Evolutionary conservation across 2,888 invertebrate genomes (phyloP).

Genomic region (Embidobia sp.): DNA sequence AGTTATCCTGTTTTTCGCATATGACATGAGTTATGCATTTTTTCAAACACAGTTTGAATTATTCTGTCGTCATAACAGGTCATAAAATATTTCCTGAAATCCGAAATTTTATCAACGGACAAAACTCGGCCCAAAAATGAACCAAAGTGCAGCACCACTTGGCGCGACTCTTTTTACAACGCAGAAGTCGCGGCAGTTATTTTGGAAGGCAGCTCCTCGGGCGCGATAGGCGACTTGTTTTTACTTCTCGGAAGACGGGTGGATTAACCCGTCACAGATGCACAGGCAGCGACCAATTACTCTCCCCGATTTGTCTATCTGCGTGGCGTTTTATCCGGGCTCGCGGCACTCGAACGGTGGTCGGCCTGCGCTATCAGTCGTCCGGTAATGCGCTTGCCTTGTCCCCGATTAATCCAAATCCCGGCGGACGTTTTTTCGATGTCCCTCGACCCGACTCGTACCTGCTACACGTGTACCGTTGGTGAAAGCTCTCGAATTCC

Average conservation of each 20-base stretch:
- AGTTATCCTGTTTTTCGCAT: too few relatives aligned
- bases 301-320: conserved; percentile 56
- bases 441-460: conserved; percentile 29
- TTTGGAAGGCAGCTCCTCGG: too few relatives aligned
- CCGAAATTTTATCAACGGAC: too few relatives aligned
- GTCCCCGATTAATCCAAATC: conserved; percentile 79
- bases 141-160: too few relatives aligned
- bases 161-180: too few relatives aligned
- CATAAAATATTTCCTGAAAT: too few relatives aligned
- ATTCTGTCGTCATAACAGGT: too few relatives aligned
- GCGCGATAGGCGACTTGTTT: conserved; percentile 49
- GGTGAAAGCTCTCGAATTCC: conserved; percentile 56
- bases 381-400: conserved; percentile 79
- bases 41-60: too few relatives aligned
- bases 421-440: conserved; percentile 67
- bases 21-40: too few relatives aligned
- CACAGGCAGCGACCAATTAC: conserved; percentile 73
- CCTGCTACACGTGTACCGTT: conserved; percentile 50
- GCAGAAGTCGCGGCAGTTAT: too few relatives aligned
- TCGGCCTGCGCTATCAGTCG: conserved; percentile 73
- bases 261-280: conserved; percentile 80
- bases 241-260: conserved; percentile 76
- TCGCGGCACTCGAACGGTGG: conserved; percentile 71
- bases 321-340: conserved; percentile 38
- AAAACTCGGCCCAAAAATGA: too few relatives aligned